phyloP scores from a whole-genome alignment of 2,888 invertebrate genomes.

The Spilarctia lutea region DNA sequence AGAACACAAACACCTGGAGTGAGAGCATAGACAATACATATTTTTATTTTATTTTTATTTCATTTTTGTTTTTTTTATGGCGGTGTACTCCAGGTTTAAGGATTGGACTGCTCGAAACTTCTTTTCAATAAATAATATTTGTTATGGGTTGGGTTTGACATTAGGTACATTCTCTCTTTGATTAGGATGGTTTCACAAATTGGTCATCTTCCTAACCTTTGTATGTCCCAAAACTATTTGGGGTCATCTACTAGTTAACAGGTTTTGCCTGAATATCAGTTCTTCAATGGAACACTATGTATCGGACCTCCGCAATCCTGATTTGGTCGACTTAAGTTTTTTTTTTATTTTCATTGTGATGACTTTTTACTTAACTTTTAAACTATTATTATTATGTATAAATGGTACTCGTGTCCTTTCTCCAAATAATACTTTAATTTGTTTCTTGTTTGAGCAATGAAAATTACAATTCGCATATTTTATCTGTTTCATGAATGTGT shows the following conservation, averaged over 20 bases:
- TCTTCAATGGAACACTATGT: too few species aligned
- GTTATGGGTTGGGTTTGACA: neutral
- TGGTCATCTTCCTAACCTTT: neutral
- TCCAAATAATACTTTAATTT: too few species aligned
- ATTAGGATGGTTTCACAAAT: neutral
- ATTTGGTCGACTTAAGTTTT: too few species aligned
- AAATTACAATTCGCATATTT: neutral
- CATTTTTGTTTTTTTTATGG: conserved; percentile 24
- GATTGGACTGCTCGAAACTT: conserved; percentile 55
- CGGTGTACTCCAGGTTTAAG: conserved; percentile 58
- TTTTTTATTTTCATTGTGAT: too few species aligned
- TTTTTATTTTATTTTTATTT: conserved; percentile 34
- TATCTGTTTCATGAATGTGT: too few species aligned
- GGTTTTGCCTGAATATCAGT: too few species aligned
- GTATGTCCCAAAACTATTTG: too few species aligned
- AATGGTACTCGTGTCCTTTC: too few species aligned
- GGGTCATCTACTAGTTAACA: too few species aligned
- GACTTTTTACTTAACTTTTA: too few species aligned
- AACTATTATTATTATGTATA: too few species aligned
- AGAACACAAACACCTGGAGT: conserved; percentile 95
- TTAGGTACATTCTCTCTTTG: conserved; percentile 12
- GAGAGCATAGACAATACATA: conserved; percentile 76
- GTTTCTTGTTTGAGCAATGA: neutral
- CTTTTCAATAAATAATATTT: conserved; percentile 48
- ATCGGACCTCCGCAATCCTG: too few species aligned